These are phyloP conservation scores for Phymatocera aterrima DNA, from an alignment of 2,888 invertebrate genomes.

Conservation along the genomic window DNA sequence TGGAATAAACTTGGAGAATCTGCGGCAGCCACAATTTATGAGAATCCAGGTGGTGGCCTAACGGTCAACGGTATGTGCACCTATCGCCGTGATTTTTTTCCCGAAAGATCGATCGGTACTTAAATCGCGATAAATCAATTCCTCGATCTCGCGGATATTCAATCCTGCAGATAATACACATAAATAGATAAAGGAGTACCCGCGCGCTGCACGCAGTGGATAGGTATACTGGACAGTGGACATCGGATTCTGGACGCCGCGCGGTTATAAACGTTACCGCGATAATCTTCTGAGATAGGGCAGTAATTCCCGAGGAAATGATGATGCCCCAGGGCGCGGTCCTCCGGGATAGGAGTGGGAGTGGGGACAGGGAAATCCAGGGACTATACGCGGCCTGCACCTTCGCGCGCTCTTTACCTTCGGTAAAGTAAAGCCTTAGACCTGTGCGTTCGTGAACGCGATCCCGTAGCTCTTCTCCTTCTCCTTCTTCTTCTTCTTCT, in stretches of 20 bases:
- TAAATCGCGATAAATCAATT: background rate
- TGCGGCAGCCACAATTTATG: too few relatives aligned
- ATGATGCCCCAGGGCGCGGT: slow-evolving; percentile 29
- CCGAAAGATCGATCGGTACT: background rate
- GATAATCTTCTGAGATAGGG: slow-evolving; percentile 34
- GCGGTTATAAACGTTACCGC: background rate
- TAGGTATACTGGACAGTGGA: background rate
- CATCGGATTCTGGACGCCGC: background rate
- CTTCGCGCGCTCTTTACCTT: too few relatives aligned
- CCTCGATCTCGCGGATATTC: slow-evolving; percentile 1
- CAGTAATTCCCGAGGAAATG: slow-evolving; percentile 29
- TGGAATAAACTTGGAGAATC: too few relatives aligned
- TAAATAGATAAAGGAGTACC: background rate
- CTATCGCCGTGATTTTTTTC: too few relatives aligned
- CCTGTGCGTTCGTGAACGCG: too few relatives aligned
- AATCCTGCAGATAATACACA: background rate
- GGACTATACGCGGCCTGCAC: background rate
- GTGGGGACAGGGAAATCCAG: too few relatives aligned
- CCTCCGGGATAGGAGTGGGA: background rate
- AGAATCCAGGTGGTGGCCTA: slow-evolving; percentile 3
- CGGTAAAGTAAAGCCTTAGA: too few relatives aligned
- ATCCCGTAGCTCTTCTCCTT: too few relatives aligned
- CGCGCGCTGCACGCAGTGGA: background rate
- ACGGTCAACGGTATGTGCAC: background rate
- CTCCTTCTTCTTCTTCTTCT: too few relatives aligned